Conservation (phyloP, 2,888 invertebrate species). For the Mesorhabditis sp. region DNA sequence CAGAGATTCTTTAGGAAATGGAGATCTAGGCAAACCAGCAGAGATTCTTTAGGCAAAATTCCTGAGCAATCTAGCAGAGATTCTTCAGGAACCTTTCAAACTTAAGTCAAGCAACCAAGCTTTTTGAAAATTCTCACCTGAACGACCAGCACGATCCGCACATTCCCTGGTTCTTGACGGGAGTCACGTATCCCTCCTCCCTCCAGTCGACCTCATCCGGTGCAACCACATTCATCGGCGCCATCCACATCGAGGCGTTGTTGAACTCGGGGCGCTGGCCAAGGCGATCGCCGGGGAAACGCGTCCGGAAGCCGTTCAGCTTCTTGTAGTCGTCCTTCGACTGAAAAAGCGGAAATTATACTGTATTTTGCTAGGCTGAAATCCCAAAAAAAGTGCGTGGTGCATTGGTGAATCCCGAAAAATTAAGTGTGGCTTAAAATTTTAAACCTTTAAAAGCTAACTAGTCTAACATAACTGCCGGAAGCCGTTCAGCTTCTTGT, state of each 20-base stretch:
- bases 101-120: not conserved
- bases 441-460: too few relatives aligned
- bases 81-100: not conserved
- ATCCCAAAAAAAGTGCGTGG: too few relatives aligned
- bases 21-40: not conserved
- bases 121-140: slow-evolving; percentile 9
- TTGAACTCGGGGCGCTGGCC: slow-evolving; percentile 14
- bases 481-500: slow-evolving; percentile 54
- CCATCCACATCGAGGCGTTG: slow-evolving; percentile 43
- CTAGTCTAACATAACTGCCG: not conserved
- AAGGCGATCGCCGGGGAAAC: slow-evolving; percentile 25
- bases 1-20: not conserved
- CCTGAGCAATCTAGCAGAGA: too few relatives aligned
- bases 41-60: too few relatives aligned
- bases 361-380: too few relatives aligned
- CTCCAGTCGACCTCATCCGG: slow-evolving; percentile 56
- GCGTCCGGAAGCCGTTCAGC: slow-evolving; percentile 48
- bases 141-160: slow-evolving; percentile 56
- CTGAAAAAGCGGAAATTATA: slow-evolving; percentile 22
- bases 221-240: slow-evolving; percentile 46
- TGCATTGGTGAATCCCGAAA: too few relatives aligned
- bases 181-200: slow-evolving; percentile 50
- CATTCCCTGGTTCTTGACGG: slow-evolving; percentile 53
- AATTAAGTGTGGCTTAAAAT: too few relatives aligned
- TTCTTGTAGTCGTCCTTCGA: slow-evolving; percentile 51